Evolutionary conservation across 1,140 invertebrate species (phyloP).

Genomic region (Solen grandis): DNA sequence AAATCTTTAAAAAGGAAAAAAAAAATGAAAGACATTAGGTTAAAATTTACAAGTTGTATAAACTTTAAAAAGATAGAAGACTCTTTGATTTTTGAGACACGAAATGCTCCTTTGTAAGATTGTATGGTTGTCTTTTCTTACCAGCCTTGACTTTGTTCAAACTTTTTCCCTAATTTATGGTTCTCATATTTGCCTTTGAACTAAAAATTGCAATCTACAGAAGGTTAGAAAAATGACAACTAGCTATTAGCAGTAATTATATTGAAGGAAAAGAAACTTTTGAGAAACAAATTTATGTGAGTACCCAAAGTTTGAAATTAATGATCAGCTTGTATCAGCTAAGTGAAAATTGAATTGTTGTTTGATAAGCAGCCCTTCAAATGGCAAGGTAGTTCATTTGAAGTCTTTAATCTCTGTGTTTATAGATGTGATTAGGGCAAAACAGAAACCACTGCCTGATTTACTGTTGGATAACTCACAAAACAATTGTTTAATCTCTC

Average conservation of each 20-base stretch:
- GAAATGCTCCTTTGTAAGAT: no score
- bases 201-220: constrained; percentile 23
- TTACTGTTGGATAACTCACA: background rate
- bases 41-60: no score
- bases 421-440: constrained; percentile 17
- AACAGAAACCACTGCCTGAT: constrained; percentile 18
- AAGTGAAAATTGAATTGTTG: constrained; percentile 24
- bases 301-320: constrained; percentile 5
- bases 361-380: constrained; percentile 24
- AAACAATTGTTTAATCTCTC: background rate
- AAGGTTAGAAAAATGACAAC: constrained; percentile 1
- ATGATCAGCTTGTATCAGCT: background rate
- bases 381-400: constrained; percentile 5
- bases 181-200: no score
- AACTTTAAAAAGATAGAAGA: no score
- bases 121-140: no score
- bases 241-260: constrained; percentile 18
- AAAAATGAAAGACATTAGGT: no score
- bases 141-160: no score
- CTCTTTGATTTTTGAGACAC: no score
- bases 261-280: constrained; percentile 8
- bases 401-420: constrained; percentile 36
- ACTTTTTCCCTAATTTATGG: no score
- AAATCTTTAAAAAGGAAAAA: no score
- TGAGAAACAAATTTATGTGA: constrained; percentile 5